Percentiles rank a stretch among this genome's conserved stretches.
Conservation (phyloP, 2,888 invertebrate genomes). For the Epicampocera succincta region DNA sequence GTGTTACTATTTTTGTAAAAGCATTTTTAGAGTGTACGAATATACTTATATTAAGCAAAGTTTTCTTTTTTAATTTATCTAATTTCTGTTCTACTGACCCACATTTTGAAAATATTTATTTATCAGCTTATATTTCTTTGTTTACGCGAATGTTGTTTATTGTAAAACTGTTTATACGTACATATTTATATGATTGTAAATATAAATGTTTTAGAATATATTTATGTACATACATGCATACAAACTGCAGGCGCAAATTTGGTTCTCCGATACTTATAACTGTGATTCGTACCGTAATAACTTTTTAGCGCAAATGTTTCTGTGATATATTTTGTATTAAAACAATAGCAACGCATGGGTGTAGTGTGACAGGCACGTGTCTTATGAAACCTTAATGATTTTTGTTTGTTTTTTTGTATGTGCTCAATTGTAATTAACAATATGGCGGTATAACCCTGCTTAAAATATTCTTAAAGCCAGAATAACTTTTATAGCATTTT, state of each 20-base stretch:
- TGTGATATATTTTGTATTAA: slow-evolving; percentile 47
- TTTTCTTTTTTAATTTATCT: slow-evolving; percentile 32
- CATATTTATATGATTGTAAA: not conserved
- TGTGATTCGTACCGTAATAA: not conserved
- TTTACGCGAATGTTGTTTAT: slow-evolving; percentile 35
- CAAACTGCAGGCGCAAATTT: no score
- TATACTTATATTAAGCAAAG: slow-evolving; percentile 1
- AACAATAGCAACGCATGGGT: not conserved
- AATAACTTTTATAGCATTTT: no score
- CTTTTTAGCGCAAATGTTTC: slow-evolving; percentile 4
- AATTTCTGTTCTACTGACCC: slow-evolving; percentile 59
- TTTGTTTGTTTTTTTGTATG: not conserved
- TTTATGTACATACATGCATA: not conserved
- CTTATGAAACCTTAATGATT: slow-evolving; percentile 60
- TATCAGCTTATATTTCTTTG: slow-evolving; percentile 60
- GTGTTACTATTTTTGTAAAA: slow-evolving; percentile 19
- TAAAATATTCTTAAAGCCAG: no score
- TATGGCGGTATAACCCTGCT: no score
- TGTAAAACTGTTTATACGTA: slow-evolving; percentile 14
- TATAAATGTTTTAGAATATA: not conserved
- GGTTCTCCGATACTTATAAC: no score
- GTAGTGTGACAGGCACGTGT: slow-evolving; percentile 32
- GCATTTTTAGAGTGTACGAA: slow-evolving; percentile 21
- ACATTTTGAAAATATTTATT: slow-evolving; percentile 52
- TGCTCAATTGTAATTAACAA: no score